Conservation (phyloP, 1,140 invertebrate genomes). For the Lanistes nyassanus region DNA sequence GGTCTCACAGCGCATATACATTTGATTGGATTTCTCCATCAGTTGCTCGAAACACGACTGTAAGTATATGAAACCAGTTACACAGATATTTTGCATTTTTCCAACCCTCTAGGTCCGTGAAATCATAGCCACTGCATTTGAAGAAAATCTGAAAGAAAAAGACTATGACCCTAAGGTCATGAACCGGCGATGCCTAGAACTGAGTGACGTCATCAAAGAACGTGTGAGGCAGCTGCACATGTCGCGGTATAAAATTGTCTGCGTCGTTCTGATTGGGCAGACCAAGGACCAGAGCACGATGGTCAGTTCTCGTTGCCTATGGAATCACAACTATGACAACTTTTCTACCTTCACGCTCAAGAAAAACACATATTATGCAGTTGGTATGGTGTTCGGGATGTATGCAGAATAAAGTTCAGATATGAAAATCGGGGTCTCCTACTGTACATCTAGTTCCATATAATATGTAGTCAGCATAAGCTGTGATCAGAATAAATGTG, state of each 20-base stretch:
- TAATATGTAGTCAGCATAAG: no score
- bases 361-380: constrained; percentile 48
- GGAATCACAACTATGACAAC: constrained; percentile 62
- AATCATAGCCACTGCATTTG: constrained; percentile 47
- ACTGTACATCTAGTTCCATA: no score
- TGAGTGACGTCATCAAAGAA: constrained; percentile 57
- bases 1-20: no score
- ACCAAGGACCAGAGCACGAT: constrained; percentile 52
- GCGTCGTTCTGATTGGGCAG: constrained; percentile 55
- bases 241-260: constrained; percentile 59
- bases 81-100: no score
- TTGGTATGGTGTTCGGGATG: constrained; percentile 61
- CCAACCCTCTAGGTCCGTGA: constrained; percentile 36
- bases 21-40: no score
- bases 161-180: constrained; percentile 40
- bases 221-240: constrained; percentile 49
- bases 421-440: no score
- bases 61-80: no score
- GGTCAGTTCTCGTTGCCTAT: constrained; percentile 59
- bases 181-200: constrained; percentile 41
- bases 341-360: constrained; percentile 49
- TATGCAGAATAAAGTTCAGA: constrained; percentile 53
- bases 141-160: constrained; percentile 46
- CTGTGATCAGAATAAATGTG: no score
- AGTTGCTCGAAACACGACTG: no score